Percentiles rank a stretch among this genome's conserved stretches.
phyloP scores from a whole-genome alignment of 2,888 invertebrate genomes.

The Acanthosepion lycidas region DNA sequence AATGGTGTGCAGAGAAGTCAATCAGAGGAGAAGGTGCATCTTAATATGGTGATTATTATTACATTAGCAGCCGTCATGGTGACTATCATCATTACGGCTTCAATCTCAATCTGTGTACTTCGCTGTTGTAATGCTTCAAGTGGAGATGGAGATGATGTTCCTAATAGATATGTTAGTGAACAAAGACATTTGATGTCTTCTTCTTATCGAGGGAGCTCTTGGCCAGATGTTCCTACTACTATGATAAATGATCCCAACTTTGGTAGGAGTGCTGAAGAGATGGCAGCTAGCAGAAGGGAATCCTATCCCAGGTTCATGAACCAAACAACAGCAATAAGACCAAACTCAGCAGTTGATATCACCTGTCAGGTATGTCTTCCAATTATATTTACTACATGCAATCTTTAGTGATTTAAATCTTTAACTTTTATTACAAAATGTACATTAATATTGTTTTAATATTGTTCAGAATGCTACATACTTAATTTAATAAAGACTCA shows the following conservation, averaged over 20 bases:
- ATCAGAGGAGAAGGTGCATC: background rate
- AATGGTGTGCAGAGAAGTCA: slow-evolving; percentile 12
- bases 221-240: slow-evolving; percentile 12
- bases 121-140: slow-evolving; percentile 9
- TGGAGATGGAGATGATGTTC: slow-evolving; percentile 15
- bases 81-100: background rate
- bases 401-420: background rate
- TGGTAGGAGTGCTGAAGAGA: background rate
- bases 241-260: background rate
- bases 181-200: slow-evolving; percentile 1
- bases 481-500: too few relatives aligned
- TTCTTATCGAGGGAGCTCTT: slow-evolving; percentile 1
- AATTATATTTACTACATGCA: background rate
- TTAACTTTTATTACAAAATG: background rate
- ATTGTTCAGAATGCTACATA: too few relatives aligned
- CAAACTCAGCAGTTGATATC: background rate
- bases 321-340: background rate
- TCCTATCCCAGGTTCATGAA: background rate
- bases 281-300: background rate
- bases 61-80: background rate
- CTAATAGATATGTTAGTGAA: slow-evolving; percentile 14
- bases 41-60: slow-evolving; percentile 33
- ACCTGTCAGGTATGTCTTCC: background rate
- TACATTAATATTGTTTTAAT: too few relatives aligned
- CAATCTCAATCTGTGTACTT: background rate